Evolutionary conservation across 1,140 invertebrate genomes (phyloP).

Genomic region (Papilio glaucus): DNA sequence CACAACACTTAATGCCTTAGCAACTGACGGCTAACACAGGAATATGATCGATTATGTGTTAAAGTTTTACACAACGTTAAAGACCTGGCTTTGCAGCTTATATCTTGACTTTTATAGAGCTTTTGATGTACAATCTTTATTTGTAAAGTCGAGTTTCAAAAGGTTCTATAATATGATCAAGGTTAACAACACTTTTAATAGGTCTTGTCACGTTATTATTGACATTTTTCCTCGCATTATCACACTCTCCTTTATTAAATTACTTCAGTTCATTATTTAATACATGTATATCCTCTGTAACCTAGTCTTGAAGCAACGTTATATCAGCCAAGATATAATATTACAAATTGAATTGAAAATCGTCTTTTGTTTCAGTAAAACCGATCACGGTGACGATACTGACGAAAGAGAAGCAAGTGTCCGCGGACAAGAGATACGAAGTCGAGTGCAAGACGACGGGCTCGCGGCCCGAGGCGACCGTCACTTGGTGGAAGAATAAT

Average conservation of each 20-base stretch:
- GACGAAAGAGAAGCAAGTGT: slow-evolving; percentile 90
- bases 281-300: too few species aligned
- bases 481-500: slow-evolving; percentile 94
- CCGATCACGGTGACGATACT: slow-evolving; percentile 91
- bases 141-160: too few species aligned
- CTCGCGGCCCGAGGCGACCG: slow-evolving; percentile 91
- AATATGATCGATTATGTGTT: slow-evolving; percentile 30
- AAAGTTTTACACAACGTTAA: slow-evolving; percentile 7
- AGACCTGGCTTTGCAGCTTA: background rate
- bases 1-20: slow-evolving; percentile 26
- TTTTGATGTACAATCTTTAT: too few species aligned
- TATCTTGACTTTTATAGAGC: too few species aligned
- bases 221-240: too few species aligned
- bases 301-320: background rate
- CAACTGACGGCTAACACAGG: slow-evolving; percentile 24
- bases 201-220: too few species aligned
- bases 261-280: too few species aligned
- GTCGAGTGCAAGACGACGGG: slow-evolving; percentile 92
- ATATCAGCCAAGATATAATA: background rate
- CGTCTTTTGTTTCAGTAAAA: slow-evolving; percentile 88
- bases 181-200: too few species aligned
- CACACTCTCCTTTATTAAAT: too few species aligned
- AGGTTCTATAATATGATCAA: too few species aligned
- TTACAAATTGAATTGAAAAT: slow-evolving; percentile 22
- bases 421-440: slow-evolving; percentile 91